These are phyloP conservation scores for Parotocinclus haroldoi DNA, from an alignment of 2,797 vertebrate genomes.

Conservation along the genomic window DNA sequence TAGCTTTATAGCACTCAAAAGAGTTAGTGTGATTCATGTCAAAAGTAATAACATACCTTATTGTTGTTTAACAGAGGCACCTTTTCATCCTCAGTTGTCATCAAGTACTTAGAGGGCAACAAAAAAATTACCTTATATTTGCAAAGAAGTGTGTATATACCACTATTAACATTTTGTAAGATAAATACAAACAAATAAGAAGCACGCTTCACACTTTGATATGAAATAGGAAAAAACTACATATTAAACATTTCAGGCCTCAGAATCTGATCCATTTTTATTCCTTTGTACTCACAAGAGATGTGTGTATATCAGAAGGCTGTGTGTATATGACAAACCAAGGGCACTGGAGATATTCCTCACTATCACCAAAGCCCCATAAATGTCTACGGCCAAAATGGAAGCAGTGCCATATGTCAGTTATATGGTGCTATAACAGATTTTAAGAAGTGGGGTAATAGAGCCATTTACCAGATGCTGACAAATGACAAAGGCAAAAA, in stretches of 20 bases:
- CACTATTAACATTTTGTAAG: too few relatives aligned
- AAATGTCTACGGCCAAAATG: constrained; percentile 77
- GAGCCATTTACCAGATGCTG: constrained; percentile 75
- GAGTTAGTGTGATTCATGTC: constrained; percentile 50
- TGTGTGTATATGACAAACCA: constrained; percentile 68
- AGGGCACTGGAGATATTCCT: constrained; percentile 76
- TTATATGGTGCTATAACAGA: constrained; percentile 77
- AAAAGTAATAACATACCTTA: constrained; percentile 52
- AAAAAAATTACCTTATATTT: too few relatives aligned
- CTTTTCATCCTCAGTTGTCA: constrained; percentile 34
- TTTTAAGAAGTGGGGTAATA: constrained; percentile 75
- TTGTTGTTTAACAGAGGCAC: constrained; percentile 50
- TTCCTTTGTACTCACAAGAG: constrained; percentile 61
- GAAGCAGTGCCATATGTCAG: constrained; percentile 75
- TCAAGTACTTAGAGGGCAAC: too few relatives aligned
- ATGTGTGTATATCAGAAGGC: constrained; percentile 72
- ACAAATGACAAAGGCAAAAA: constrained; percentile 57
- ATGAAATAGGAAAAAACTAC: background rate
- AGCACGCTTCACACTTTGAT: background rate
- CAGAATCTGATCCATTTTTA: constrained; percentile 21
- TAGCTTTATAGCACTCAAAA: constrained; percentile 67
- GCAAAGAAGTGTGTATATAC: background rate
- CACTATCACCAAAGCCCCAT: constrained; percentile 74
- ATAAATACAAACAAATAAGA: background rate
- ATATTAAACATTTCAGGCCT: constrained; percentile 48